Evolutionary conservation across 2,797 vertebrate species (phyloP), one percentile per base, ranked within the genome.

Genomic region (Micrastur ruficollis): DNA sequence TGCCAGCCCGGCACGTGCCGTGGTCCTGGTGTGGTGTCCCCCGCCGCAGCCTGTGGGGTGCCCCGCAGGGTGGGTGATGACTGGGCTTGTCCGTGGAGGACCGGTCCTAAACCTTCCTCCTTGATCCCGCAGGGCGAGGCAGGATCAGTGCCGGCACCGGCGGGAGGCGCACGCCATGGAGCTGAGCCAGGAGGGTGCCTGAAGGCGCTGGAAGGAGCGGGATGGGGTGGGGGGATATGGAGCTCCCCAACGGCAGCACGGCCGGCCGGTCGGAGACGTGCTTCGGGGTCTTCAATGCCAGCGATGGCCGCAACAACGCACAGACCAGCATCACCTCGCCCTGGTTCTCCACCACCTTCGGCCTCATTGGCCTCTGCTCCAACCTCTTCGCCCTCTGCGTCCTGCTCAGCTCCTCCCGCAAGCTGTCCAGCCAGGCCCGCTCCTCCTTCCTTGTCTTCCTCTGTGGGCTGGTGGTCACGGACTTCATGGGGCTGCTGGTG

Each of bases 361-460:
- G 95, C 70, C 14, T 95, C 23, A 95, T 99, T 34, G 99, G 99
- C 63, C 97, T 99, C 79, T 97, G 87, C 91, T 99, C 99, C 93
- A 99, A 99, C 96, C 98, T 99, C 94, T 98, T 99, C 1, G 99
- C 99, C 21, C 97, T 99, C 31, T 90, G 98, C 0, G 99, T 99
- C 47, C 98, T 99, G 81, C 55, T 98, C 22, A 98, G 98, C 46
- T 97, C 99, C 6, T 99, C 98, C 85, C 97, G 86, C 36, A 97
- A 83, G 67, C 98, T 98, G 14, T 95, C 95, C 31, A 98, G 97
- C 74, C 96, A 97, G 4, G 96, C 98, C 0, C 98, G 99, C 14
- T 99, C 99, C 38, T 99, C 98, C 86, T 99, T 99, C 96, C 98
- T 99, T 36, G 97, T 99, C 88, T 98, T 99, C 93, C 99, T 99